A percentile compares a stretch with the other conserved stretches of the same genome.
Conservation (phyloP, 2,888 invertebrate species). For the Mythimna ferrago region DNA sequence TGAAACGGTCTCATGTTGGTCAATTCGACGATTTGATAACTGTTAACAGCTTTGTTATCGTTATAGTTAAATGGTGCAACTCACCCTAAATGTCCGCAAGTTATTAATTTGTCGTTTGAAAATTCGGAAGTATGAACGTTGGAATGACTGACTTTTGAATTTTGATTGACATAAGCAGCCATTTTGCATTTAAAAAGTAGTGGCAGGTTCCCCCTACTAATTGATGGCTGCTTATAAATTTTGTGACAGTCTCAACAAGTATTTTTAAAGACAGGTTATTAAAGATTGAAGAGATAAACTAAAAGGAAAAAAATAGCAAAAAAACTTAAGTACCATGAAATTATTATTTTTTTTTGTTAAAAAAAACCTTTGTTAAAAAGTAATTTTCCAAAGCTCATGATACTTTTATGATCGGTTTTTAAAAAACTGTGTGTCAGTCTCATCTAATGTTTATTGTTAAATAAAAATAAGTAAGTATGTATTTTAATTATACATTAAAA, state of each 20-base stretch:
- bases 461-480: conserved; percentile 28
- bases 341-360: neutral
- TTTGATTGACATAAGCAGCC: conserved; percentile 13
- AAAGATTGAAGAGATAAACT: neutral
- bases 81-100: too few species aligned
- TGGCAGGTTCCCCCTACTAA: conserved; percentile 14
- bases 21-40: too few species aligned
- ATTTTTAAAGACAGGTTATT: conserved; percentile 4
- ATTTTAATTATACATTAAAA: conserved; percentile 50
- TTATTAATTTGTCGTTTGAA: conserved; percentile 17
- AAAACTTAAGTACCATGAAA: neutral
- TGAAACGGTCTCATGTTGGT: too few species aligned
- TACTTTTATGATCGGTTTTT: neutral
- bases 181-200: conserved; percentile 50
- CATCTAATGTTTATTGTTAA: neutral
- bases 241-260: conserved; percentile 17
- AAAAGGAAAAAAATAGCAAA: neutral
- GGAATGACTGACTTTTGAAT: conserved; percentile 30
- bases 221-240: conserved; percentile 16
- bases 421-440: conserved; percentile 17
- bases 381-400: neutral
- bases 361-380: neutral
- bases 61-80: too few species aligned
- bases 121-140: neutral
- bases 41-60: too few species aligned